These are phyloP conservation scores for Hylia prasina DNA, from an alignment of 2,113 vertebrate genomes.

Conservation along the genomic window DNA sequence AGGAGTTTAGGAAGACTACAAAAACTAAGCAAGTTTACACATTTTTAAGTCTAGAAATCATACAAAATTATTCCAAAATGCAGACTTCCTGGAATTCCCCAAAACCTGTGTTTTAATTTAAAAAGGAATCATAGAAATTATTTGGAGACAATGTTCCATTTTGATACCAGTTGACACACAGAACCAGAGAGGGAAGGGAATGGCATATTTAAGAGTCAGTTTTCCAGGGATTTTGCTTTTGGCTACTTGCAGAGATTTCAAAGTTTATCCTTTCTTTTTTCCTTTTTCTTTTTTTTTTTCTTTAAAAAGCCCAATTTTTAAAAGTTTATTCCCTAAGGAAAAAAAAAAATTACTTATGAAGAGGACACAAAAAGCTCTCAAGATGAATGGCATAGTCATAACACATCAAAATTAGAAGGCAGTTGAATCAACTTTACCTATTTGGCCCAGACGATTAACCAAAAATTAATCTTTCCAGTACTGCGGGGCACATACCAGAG, in stretches of 20 bases:
- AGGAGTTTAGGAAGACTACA: neutral
- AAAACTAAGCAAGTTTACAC: neutral
- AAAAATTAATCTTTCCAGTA: neutral
- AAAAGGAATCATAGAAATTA: neutral
- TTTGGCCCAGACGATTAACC: neutral
- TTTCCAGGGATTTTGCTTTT: neutral
- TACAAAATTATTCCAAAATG: neutral
- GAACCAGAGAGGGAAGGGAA: neutral
- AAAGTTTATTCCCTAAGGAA: neutral
- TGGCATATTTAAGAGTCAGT: neutral
- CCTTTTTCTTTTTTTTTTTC: neutral
- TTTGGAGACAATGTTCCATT: neutral
- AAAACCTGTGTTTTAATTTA: neutral
- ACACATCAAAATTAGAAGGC: neutral
- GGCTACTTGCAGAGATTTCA: neutral
- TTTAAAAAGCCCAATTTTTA: neutral
- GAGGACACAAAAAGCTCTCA: neutral
- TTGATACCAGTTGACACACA: neutral
- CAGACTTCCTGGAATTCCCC: neutral
- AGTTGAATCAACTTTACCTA: neutral
- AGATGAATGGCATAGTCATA: neutral
- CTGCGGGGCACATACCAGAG: neutral
- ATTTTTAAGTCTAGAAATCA: neutral
- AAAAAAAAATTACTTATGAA: neutral
- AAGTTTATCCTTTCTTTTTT: neutral